Evolutionary conservation across 2,797 vertebrate genomes (phyloP).

Genomic region (Rallus crepitans): DNA sequence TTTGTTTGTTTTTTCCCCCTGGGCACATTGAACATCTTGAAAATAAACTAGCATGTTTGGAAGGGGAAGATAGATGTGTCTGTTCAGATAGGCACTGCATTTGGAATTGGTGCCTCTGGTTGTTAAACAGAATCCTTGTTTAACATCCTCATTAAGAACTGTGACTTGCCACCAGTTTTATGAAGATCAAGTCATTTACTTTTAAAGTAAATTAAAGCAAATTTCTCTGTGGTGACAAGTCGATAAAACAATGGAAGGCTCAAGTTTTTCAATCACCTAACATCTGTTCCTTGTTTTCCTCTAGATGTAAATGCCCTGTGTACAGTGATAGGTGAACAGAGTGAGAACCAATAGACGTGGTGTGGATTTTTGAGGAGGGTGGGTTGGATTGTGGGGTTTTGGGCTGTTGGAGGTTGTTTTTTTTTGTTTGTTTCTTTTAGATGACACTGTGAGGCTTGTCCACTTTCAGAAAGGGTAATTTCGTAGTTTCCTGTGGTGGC

Average conservation of each 20-base stretch:
- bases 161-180: conserved; percentile 66
- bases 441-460: background rate
- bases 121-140: conserved; percentile 75
- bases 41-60: conserved; percentile 35
- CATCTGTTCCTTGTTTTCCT: conserved; percentile 69
- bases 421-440: background rate
- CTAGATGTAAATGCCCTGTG: background rate
- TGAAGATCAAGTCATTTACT: conserved; percentile 79
- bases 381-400: accelerated
- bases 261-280: conserved; percentile 59
- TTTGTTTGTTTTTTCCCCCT: too few species aligned
- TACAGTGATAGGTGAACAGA: conserved; percentile 29
- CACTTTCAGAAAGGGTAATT: background rate
- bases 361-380: too few species aligned
- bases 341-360: background rate
- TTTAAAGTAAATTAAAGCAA: conserved; percentile 78
- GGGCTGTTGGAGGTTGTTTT: background rate
- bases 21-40: conserved; percentile 27
- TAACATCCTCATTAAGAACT: conserved; percentile 77
- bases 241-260: conserved; percentile 73
- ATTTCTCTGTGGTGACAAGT: conserved; percentile 77
- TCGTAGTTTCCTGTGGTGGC: background rate
- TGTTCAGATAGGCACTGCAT: conserved; percentile 19
- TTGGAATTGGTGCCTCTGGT: conserved; percentile 53
- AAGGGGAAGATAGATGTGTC: conserved; percentile 16